These are phyloP conservation scores for Pycnomerus fuliginosus DNA, from an alignment of 2,888 invertebrate genomes.

Conservation along the genomic window DNA sequence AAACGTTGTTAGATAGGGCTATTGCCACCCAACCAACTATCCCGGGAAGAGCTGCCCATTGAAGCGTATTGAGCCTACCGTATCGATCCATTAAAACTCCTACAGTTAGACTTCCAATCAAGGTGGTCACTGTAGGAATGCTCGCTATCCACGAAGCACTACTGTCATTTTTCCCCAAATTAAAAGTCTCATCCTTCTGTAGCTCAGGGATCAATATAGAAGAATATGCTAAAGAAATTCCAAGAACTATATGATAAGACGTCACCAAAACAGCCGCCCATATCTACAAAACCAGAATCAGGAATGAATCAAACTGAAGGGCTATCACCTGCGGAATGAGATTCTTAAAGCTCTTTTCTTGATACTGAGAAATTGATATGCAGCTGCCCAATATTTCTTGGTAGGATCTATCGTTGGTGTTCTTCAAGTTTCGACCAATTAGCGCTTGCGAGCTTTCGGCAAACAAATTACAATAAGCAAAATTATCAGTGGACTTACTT, in stretches of 20 bases:
- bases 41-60: conserved; percentile 56
- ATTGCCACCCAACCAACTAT: conserved; percentile 57
- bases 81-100: conserved; percentile 57
- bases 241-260: conserved; percentile 60
- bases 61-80: conserved; percentile 57
- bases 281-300: too few relatives aligned
- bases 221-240: conserved; percentile 60
- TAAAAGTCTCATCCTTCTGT: conserved; percentile 40
- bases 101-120: conserved; percentile 55
- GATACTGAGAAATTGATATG: conserved; percentile 49
- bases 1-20: conserved; percentile 52
- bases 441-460: too few relatives aligned
- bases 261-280: conserved; percentile 57
- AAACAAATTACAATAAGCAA: too few relatives aligned
- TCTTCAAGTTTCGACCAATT: too few relatives aligned
- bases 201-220: conserved; percentile 59
- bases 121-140: conserved; percentile 56
- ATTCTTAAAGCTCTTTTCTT: conserved; percentile 46
- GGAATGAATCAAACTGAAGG: too few relatives aligned
- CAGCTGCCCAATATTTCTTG: conserved; percentile 50
- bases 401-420: conserved; percentile 46
- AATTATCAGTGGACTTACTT: too few relatives aligned
- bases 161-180: conserved; percentile 46
- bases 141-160: conserved; percentile 60
- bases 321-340: conserved; percentile 53